phyloP scores from a whole-genome alignment of 1,140 invertebrate genomes.

The Heliothis subflexa region DNA sequence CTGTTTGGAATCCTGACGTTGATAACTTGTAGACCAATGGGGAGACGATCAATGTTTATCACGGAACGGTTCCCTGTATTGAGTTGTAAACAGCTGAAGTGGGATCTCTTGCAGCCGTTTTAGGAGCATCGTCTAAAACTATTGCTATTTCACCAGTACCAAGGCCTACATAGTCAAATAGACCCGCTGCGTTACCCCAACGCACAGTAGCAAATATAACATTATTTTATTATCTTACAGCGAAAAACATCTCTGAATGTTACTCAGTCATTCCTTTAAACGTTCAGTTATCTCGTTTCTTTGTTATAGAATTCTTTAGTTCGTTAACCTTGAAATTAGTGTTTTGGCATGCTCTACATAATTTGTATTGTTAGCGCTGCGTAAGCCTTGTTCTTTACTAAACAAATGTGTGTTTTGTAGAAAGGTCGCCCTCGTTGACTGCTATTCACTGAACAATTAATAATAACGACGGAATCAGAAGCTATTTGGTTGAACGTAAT shows the following conservation, averaged over 20 bases:
- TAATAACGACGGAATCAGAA: too few species aligned
- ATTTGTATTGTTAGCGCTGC: conserved; percentile 24
- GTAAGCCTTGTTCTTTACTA: conserved; percentile 19
- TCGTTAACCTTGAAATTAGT: conserved; percentile 23
- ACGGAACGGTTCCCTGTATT: background rate
- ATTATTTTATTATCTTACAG: background rate
- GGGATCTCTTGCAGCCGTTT: background rate
- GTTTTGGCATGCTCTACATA: conserved; percentile 40
- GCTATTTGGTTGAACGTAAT: too few species aligned
- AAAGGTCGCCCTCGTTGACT: conserved; percentile 24
- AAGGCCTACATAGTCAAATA: background rate
- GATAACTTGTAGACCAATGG: background rate
- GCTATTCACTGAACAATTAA: background rate
- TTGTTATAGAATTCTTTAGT: conserved; percentile 23
- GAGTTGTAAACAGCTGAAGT: conserved; percentile 9
- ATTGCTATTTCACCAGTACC: background rate
- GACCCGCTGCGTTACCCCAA: too few species aligned
- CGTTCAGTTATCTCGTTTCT: conserved; percentile 8
- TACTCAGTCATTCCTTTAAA: conserved; percentile 13
- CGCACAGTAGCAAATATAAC: background rate
- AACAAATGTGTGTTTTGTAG: conserved; percentile 30
- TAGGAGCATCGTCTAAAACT: background rate
- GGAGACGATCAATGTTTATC: background rate
- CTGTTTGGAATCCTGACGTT: conserved; percentile 19
- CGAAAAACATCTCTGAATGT: background rate